A percentile compares a stretch with the other conserved stretches of the same genome.
These are phyloP conservation scores for Mus spicilegus DNA, from an alignment of 2,113 vertebrate species.

Conservation along the genomic window DNA sequence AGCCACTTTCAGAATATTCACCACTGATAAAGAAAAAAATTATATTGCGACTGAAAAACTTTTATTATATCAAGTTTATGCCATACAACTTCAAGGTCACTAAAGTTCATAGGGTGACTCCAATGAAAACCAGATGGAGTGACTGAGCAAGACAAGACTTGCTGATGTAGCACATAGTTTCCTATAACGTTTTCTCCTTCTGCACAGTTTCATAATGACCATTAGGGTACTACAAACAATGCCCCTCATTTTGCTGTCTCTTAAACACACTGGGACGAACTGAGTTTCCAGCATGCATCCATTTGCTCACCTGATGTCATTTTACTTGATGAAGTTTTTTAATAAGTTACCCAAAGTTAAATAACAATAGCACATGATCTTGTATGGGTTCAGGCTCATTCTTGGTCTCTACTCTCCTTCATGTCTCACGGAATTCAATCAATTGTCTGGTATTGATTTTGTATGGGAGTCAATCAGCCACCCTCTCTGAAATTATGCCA, in stretches of 20 bases:
- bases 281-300: constrained; percentile 58
- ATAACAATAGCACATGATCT: constrained; percentile 78
- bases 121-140: neutral
- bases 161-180: neutral
- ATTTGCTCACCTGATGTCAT: constrained; percentile 72
- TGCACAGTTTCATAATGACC: constrained; percentile 69
- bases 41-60: neutral
- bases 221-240: constrained; percentile 47
- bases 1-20: constrained; percentile 6
- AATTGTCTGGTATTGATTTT: constrained; percentile 78
- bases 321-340: constrained; percentile 78
- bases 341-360: constrained; percentile 79
- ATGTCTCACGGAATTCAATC: constrained; percentile 76
- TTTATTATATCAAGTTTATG: neutral
- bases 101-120: neutral
- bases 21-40: constrained; percentile 27
- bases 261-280: constrained; percentile 55
- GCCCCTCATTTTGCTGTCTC: constrained; percentile 65
- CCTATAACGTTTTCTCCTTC: constrained; percentile 33
- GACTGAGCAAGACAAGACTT: neutral
- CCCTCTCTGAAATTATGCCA: constrained; percentile 76
- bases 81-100: neutral
- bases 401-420: constrained; percentile 79
- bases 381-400: constrained; percentile 72
- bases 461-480: constrained; percentile 59